Evolutionary conservation across 92 coral and sea anemone genomes (phyloP), one percentile per base, ranked within the genome.

Genomic region (Micromussa lordhowensis): DNA sequence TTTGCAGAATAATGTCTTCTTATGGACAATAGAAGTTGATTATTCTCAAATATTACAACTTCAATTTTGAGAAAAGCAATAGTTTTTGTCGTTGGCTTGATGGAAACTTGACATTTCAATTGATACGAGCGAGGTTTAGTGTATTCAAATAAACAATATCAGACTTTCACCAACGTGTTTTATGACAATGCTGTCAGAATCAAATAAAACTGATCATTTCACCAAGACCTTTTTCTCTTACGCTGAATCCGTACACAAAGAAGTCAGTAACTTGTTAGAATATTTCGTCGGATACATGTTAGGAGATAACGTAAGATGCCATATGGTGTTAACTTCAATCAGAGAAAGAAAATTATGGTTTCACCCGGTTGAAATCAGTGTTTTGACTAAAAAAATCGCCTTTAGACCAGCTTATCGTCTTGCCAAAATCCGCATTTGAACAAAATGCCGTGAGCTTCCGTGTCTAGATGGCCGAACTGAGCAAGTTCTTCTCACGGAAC

Each of bases 401-500:
- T 2, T 10, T 73, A 19, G 29, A 34, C 22, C 21, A 36, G 26
- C 6, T 84, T 44, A 84, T 16, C 88, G 30, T 57, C 88, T 84
- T 36, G 81, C 74, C 71, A 84, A 21, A 57, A 84, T 84, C 72
- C 88, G 72, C 72, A 84, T 74, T 74, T 84, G 88, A 84, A 75
- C 77, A 74, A 84, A 84, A 54, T 61, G 88, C 40, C 88, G 59
- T 12, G 88, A 84, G 59, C 80, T 73, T 17, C 73, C 63, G 1
- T 48, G 54, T 44, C 79, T 74, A 12, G 38, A 24, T 53, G 64
- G 18, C 30, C 87, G 68, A 29, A 48, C 57, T 54, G 88, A 84
- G 28, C 36, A 74, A 13, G 16, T 48, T 51, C 29, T 55, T 58
- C 68, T 78, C 3, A 1, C 55, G 40, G 77, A 32, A 19, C 6